Evolutionary conservation across 2,113 vertebrate species (phyloP).

Genomic region (human (Homo sapiens)): DNA sequence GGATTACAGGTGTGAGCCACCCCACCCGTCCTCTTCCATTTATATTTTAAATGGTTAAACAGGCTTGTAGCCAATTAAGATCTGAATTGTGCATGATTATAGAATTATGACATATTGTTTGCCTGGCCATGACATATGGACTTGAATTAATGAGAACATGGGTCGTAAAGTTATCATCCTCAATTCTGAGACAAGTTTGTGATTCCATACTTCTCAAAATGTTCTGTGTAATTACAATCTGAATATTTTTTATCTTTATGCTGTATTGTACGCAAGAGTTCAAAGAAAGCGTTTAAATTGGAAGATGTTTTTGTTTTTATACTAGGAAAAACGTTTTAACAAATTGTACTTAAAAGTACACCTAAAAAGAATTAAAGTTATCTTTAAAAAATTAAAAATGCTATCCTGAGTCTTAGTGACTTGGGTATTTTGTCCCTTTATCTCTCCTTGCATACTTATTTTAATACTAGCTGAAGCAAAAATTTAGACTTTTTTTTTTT

Average conservation of each 20-base stretch:
- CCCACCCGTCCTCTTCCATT: neutral
- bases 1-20: too few relatives aligned
- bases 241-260: neutral
- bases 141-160: constrained; percentile 13
- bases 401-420: neutral
- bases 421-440: neutral
- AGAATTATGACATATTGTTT: constrained; percentile 31
- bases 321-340: neutral
- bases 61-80: neutral
- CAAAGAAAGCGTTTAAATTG: constrained; percentile 35
- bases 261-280: neutral
- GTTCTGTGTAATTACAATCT: neutral
- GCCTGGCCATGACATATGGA: neutral
- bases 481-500: neutral
- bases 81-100: constrained; percentile 33
- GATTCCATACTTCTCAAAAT: constrained; percentile 7
- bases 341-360: neutral
- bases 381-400: neutral
- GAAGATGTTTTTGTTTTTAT: neutral
- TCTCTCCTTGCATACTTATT: neutral
- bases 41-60: constrained; percentile 11
- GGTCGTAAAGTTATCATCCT: neutral
- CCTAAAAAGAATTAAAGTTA: neutral
- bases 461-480: constrained; percentile 19
- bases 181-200: constrained; percentile 4